These are phyloP conservation scores for Perizoma flavofasciatum DNA, from an alignment of 2,888 invertebrate species.

Conservation along the genomic window DNA sequence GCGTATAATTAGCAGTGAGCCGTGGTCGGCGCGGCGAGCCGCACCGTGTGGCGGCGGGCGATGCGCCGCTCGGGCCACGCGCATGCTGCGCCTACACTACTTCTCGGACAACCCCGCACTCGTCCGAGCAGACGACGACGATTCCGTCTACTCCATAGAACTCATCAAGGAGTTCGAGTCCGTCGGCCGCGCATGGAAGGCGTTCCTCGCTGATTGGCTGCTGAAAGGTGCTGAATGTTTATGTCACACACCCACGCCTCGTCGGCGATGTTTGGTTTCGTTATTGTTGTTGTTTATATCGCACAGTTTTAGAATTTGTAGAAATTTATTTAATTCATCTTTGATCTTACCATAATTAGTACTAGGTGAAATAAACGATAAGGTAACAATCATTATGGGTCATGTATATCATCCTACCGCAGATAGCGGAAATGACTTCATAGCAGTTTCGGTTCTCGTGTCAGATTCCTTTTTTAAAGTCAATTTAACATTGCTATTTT, in stretches of 20 bases:
- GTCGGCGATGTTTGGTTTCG: conserved; percentile 51
- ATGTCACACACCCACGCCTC: conserved; percentile 60
- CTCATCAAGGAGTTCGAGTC: conserved; percentile 95
- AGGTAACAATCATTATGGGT: no score
- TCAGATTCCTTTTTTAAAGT: conserved; percentile 25
- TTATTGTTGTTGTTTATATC: conserved; percentile 37
- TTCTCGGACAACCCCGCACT: conserved; percentile 91
- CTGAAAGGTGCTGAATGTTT: conserved; percentile 75
- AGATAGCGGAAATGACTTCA: conserved; percentile 32
- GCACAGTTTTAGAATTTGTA: conserved; percentile 6
- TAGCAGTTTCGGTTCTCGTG: conserved; percentile 21
- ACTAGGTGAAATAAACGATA: background rate
- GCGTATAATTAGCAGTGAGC: conserved; percentile 80
- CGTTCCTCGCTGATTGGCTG: conserved; percentile 89
- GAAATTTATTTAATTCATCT: no score
- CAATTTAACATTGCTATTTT: background rate
- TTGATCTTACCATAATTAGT: background rate
- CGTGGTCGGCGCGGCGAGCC: conserved; percentile 80
- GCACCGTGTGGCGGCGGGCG: conserved; percentile 73
- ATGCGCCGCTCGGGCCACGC: conserved; percentile 78
- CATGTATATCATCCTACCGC: conserved; percentile 6
- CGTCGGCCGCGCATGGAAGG: conserved; percentile 90
- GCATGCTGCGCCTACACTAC: conserved; percentile 93
- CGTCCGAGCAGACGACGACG: conserved; percentile 84
- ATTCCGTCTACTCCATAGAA: conserved; percentile 89